Evolutionary conservation across 2,797 vertebrate genomes (phyloP).

Genomic region (Rhabdomys pumilio): DNA sequence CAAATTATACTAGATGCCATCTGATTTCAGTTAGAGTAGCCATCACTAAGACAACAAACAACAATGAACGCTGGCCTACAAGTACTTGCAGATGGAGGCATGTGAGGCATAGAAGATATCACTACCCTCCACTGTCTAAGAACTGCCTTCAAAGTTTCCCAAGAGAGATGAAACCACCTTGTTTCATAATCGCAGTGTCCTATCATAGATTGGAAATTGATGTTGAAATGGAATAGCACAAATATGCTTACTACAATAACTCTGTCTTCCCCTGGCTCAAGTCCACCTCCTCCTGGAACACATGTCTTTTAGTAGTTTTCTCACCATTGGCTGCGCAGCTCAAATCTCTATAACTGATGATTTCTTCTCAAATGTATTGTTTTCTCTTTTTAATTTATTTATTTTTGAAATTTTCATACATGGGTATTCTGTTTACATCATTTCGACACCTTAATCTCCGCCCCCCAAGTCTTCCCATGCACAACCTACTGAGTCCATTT

Average conservation of each 20-base stretch:
- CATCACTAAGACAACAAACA: neutral
- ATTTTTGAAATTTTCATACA: neutral
- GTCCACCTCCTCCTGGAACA: neutral
- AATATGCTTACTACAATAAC: neutral
- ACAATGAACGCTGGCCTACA: neutral
- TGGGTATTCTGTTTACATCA: neutral
- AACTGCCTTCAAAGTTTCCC: neutral
- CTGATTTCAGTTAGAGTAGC: neutral
- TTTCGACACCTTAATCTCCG: neutral
- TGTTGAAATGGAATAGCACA: neutral
- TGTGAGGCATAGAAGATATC: neutral
- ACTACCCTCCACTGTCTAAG: neutral
- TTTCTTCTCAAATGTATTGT: neutral
- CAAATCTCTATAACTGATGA: neutral
- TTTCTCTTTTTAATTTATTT: neutral
- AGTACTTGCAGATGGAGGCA: neutral
- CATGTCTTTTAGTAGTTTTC: neutral
- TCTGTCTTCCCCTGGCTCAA: neutral
- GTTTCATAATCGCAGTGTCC: neutral
- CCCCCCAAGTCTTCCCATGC: neutral
- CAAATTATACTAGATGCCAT: neutral
- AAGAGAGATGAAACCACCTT: neutral
- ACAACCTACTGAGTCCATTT: neutral
- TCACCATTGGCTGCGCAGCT: neutral
- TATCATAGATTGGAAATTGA: neutral